Evolutionary conservation across 2,113 vertebrate genomes (phyloP), one percentile per base, ranked within the genome.

Genomic region (Chinchilla lanigera): DNA sequence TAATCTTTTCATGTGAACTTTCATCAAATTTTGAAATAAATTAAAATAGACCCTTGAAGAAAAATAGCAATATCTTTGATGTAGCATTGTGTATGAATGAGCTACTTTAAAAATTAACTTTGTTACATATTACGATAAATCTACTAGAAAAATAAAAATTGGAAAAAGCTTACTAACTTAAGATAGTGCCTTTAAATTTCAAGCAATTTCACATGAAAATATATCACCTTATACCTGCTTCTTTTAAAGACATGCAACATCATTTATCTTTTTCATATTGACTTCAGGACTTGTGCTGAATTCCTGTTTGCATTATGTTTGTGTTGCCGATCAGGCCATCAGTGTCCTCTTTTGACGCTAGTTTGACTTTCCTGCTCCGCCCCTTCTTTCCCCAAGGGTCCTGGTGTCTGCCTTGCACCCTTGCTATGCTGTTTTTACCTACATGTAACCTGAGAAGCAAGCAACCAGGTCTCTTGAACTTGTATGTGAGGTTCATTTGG

Each of bases 11-110:
- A n/a, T 50, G 26, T 86, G 58, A 96, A 58, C 26, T 87, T 92
- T 89, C 20, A 87, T 87, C 24, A 73, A 90, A 87, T 69, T 73
- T 33, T 92, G 41, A 96, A 96, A 89, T 63, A 20, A 92, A 71
- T 83, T 58, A 69, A 71, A 75, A 50, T 47, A 86, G 19, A 50
- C 52, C 44, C 14, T 96, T 77, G 56, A 81, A 63, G 19, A 47
- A 75, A 11, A 41, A 78, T 0, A 63, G 44, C 30, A 38, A 44
- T 83, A 83, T 33, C n/a, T 78, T 80, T 88, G 41, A 85, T 61
- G 20, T 41, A 71, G 24, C 5, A 71, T 50, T n/a, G 69, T 91
- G 35, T 41, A 35, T 47, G 47, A 93, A 83, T 84, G 69, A 77
- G 13, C 1, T 67, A 13, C 26, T 86, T 92, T 69, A 86, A 86